Evolutionary conservation across 2,113 vertebrate genomes (phyloP).

Genomic region (Vombatus ursinus): DNA sequence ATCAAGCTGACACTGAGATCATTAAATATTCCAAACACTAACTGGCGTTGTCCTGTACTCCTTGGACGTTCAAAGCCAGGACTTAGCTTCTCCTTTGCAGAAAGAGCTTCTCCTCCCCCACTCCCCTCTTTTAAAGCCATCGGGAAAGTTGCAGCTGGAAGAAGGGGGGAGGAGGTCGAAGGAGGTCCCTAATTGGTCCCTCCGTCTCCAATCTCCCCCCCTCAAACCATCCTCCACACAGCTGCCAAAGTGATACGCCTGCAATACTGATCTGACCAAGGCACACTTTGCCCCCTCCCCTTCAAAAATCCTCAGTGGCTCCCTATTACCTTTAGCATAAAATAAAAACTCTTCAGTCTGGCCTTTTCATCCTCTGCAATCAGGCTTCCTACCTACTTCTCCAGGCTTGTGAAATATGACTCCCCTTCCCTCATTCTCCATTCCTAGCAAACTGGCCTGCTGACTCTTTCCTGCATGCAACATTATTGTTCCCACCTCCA

Average conservation of each 20-base stretch:
- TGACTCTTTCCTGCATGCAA: neutral
- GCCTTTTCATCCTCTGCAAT: neutral
- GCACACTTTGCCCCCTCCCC: neutral
- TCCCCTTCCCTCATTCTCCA: neutral
- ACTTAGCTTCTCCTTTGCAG: neutral
- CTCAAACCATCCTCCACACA: neutral
- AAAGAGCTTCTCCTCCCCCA: neutral
- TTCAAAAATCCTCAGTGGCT: neutral
- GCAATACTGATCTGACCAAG: neutral
- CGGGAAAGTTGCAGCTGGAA: neutral
- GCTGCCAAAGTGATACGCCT: neutral
- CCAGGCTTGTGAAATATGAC: neutral
- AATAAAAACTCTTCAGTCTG: neutral
- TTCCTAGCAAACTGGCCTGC: neutral
- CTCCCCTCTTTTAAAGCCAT: neutral
- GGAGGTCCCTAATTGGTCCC: neutral
- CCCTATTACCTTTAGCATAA: neutral
- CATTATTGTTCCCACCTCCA: neutral
- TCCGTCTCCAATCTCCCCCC: neutral
- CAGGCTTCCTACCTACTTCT: neutral
- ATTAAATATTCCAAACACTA: conserved; percentile 5
- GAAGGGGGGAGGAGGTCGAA: neutral
- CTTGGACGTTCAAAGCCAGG: neutral
- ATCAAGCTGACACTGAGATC: neutral
- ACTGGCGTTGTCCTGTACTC: neutral